phyloP scores from a whole-genome alignment of 2,797 vertebrate genomes.

The Enteromius unitaeniatus region DNA sequence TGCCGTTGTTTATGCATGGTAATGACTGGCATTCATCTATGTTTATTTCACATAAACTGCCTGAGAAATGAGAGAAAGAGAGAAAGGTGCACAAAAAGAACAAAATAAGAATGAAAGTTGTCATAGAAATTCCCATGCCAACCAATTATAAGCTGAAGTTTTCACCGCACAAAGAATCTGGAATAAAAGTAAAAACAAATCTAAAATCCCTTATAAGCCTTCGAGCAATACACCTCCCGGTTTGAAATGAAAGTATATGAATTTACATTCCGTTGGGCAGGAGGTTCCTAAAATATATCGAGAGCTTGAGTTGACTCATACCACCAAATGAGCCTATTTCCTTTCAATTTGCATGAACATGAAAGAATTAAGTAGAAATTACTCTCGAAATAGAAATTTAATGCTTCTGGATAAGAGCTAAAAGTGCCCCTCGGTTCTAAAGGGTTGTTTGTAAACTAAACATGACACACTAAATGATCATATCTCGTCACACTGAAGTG shows the following conservation, averaged over 20 bases:
- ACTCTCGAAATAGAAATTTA: constrained; percentile 49
- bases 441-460: constrained; percentile 39
- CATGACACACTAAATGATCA: constrained; percentile 11
- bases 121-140: constrained; percentile 46
- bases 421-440: constrained; percentile 35
- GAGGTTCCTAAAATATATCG: constrained; percentile 49
- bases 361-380: constrained; percentile 57
- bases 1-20: constrained; percentile 77
- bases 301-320: constrained; percentile 51
- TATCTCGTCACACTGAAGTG: constrained; percentile 1
- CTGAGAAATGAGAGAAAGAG: constrained; percentile 62
- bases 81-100: constrained; percentile 30
- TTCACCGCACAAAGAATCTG: constrained; percentile 48
- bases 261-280: constrained; percentile 50
- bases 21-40: constrained; percentile 79
- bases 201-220: constrained; percentile 41
- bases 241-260: constrained; percentile 51
- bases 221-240: constrained; percentile 20
- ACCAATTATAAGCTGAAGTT: constrained; percentile 55
- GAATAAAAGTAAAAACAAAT: constrained; percentile 47
- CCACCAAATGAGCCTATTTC: constrained; percentile 55
- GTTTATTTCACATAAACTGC: constrained; percentile 79
- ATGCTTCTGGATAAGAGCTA: constrained; percentile 30
- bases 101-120: constrained; percentile 37
- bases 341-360: constrained; percentile 59